Evolutionary conservation across 30 jellyfish, hydroid and myxozoan species (phyloP).

Genomic region (Phacellophora camtschatica): DNA sequence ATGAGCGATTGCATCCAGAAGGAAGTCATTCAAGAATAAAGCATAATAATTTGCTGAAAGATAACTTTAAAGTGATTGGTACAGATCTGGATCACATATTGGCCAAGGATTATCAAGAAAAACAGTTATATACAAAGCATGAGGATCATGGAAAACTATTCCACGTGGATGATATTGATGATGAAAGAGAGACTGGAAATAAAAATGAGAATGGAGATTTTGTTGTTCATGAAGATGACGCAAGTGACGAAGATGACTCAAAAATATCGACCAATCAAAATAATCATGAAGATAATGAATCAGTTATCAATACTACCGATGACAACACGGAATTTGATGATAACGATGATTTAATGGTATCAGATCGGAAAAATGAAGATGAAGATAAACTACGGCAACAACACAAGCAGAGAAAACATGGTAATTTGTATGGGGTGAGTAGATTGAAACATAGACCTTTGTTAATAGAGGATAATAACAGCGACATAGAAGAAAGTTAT

Average conservation of each 20-base stretch:
- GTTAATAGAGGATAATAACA: neutral
- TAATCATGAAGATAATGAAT: neutral
- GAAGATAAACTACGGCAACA: too few relatives aligned
- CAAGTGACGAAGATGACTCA: neutral
- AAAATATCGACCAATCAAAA: neutral
- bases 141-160: neutral
- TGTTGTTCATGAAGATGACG: slow-evolving; percentile 6
- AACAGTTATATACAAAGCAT: too few relatives aligned
- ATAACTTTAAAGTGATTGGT: too few relatives aligned
- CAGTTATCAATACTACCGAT: slow-evolving; percentile 16
- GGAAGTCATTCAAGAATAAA: too few relatives aligned
- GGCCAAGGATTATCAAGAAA: too few relatives aligned
- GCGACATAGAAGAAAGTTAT: neutral
- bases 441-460: too few relatives aligned
- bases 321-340: slow-evolving; percentile 42
- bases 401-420: neutral
- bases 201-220: too few relatives aligned
- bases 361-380: neutral
- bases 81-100: too few relatives aligned
- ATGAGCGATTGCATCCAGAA: too few relatives aligned
- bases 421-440: too few relatives aligned
- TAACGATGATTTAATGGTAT: neutral
- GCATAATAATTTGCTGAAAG: too few relatives aligned
- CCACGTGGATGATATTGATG: slow-evolving; percentile 15
- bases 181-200: too few relatives aligned